Conservation (phyloP, 2,113 vertebrate genomes). For the Chascanopsetta lugubris region DNA sequence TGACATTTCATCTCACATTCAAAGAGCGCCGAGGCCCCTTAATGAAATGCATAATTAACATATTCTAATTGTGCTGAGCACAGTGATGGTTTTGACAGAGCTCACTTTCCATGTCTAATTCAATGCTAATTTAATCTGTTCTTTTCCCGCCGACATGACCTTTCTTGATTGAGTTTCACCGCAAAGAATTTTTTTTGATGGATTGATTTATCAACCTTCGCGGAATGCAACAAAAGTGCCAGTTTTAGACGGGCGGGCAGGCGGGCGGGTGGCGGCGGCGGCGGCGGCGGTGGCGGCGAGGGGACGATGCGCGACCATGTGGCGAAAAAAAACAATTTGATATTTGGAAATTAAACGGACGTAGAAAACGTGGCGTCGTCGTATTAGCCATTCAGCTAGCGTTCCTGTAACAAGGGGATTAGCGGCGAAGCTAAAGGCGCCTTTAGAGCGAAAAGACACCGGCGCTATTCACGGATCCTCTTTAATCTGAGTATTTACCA, state of each 20-base stretch:
- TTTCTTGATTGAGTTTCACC: conserved; percentile 99
- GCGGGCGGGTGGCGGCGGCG: conserved; percentile 23
- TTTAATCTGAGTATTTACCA: conserved; percentile 76
- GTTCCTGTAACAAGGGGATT: conserved; percentile 75
- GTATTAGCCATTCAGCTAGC: conserved; percentile 70
- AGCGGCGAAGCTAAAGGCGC: conserved; percentile 66
- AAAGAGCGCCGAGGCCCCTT: conserved; percentile 97
- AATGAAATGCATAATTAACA: conserved; percentile 99
- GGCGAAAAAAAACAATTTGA: conserved; percentile 67
- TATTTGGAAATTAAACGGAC: conserved; percentile 70
- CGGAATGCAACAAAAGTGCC: conserved; percentile 97
- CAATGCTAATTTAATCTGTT: conserved; percentile 99
- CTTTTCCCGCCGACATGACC: conserved; percentile 99
- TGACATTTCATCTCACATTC: conserved; percentile 99
- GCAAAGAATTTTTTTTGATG: conserved; percentile 99
- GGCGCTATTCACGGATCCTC: conserved; percentile 65
- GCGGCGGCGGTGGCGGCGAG: no score
- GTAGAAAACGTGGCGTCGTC: conserved; percentile 61
- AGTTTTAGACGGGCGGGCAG: conserved; percentile 81
- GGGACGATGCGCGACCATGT: conserved; percentile 42
- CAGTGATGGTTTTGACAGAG: conserved; percentile 99
- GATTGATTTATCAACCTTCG: conserved; percentile 99
- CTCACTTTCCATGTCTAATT: conserved; percentile 99
- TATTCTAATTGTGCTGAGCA: conserved; percentile 99
- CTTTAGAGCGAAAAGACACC: conserved; percentile 65